Evolutionary conservation across 2,888 invertebrate species (phyloP).

Genomic region (Malacosoma neustria): DNA sequence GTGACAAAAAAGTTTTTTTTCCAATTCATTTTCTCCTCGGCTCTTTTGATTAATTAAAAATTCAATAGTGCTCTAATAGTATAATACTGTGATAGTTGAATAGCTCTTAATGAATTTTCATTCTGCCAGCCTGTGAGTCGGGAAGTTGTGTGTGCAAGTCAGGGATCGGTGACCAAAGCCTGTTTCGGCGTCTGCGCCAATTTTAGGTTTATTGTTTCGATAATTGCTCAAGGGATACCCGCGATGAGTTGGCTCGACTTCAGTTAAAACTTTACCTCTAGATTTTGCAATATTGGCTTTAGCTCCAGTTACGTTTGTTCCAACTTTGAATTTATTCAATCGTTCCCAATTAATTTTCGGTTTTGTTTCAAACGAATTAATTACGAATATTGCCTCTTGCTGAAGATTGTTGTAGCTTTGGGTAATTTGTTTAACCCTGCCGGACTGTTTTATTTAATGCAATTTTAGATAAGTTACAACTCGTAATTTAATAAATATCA

Average conservation of each 20-base stretch:
- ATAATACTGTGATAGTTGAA: constrained; percentile 68
- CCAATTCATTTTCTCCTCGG: constrained; percentile 17
- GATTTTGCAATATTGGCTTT: constrained; percentile 28
- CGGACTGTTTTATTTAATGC: too few relatives aligned
- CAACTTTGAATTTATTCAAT: not conserved
- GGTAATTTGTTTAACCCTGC: too few relatives aligned
- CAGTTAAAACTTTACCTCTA: constrained; percentile 36
- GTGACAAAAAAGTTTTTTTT: too few relatives aligned
- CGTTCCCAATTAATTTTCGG: not conserved
- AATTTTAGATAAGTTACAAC: too few relatives aligned
- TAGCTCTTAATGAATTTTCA: constrained; percentile 67
- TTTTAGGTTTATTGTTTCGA: constrained; percentile 69
- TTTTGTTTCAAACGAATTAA: not conserved
- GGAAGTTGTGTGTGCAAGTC: constrained; percentile 52
- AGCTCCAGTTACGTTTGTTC: constrained; percentile 7
- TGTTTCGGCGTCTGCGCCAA: constrained; percentile 49
- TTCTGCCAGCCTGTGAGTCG: constrained; percentile 52
- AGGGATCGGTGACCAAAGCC: constrained; percentile 51
- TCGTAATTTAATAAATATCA: too few relatives aligned
- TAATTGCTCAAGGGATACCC: constrained; percentile 62
- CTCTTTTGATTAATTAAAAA: constrained; percentile 54
- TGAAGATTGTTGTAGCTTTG: not conserved
- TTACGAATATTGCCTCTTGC: not conserved
- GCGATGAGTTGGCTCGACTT: constrained; percentile 32
- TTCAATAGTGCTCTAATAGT: constrained; percentile 52